Percentiles rank a stretch among this genome's conserved stretches.
Evolutionary conservation across 2,113 vertebrate species (phyloP).

Genomic region (Carassius carassius): DNA sequence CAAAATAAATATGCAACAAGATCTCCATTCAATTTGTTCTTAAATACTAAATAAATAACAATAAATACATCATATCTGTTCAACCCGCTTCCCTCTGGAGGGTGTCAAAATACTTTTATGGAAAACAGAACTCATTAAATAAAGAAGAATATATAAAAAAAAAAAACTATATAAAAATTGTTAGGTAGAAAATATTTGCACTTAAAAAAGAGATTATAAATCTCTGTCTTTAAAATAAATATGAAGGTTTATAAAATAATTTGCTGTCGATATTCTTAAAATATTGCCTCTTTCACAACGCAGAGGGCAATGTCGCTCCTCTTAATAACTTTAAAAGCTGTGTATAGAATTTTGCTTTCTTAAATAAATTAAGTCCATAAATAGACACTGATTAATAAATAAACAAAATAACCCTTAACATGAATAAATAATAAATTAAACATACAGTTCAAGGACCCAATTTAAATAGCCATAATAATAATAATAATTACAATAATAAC

Average conservation of each 20-base stretch:
- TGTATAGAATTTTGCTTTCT: constrained; percentile 70
- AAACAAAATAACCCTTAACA: constrained; percentile 81
- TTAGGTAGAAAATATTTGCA: constrained; percentile 99
- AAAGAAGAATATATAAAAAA: constrained; percentile 68
- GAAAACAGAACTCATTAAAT: constrained; percentile 77
- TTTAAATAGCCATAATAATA: constrained; percentile 84
- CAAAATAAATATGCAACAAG: constrained; percentile 94
- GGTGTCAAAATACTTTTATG: constrained; percentile 82
- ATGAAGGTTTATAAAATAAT: constrained; percentile 97
- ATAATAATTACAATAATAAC: constrained; percentile 78
- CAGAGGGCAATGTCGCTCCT: constrained; percentile 71
- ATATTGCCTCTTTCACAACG: constrained; percentile 77
- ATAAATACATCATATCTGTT: constrained; percentile 82
- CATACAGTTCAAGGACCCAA: constrained; percentile 77
- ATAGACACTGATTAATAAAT: constrained; percentile 94
- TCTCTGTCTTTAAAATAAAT: constrained; percentile 98
- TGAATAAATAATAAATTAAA: constrained; percentile 88
- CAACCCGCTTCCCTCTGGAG: constrained; percentile 75
- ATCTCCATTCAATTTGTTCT: constrained; percentile 85
- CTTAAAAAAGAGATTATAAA: constrained; percentile 82
- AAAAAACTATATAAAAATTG: constrained; percentile 92
- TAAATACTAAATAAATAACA: constrained; percentile 89
- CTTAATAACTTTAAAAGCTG: constrained; percentile 70
- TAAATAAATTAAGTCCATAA: constrained; percentile 83
- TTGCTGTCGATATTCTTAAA: constrained; percentile 80